Conservation (phyloP, 2,888 invertebrate genomes). For the Neria commutata region DNA sequence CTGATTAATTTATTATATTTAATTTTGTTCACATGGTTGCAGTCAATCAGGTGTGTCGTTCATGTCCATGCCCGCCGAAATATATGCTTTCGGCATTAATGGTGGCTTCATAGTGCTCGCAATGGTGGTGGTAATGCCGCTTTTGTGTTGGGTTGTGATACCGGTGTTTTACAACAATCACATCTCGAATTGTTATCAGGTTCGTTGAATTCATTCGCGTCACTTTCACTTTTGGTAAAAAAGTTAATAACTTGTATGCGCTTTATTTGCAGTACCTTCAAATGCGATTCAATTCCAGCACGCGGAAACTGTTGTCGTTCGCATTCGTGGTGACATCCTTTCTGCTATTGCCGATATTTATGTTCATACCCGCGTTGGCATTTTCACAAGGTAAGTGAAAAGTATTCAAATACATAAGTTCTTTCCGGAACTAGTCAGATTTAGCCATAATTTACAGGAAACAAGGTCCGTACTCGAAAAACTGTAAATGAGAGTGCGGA, state of each 20-base stretch:
- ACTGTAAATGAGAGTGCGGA: no score
- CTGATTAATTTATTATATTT: neutral
- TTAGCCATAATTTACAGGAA: no score
- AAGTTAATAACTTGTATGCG: no score
- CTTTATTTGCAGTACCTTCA: constrained; percentile 61
- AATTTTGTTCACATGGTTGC: constrained; percentile 4
- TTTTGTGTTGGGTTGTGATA: constrained; percentile 58
- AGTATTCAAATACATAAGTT: no score
- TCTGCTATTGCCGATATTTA: constrained; percentile 52
- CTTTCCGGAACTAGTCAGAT: no score
- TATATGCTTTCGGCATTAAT: constrained; percentile 64
- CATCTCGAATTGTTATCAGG: constrained; percentile 64
- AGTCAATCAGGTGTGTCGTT: constrained; percentile 66
- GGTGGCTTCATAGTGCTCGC: constrained; percentile 59
- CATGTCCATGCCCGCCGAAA: constrained; percentile 65
- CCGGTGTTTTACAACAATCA: constrained; percentile 65
- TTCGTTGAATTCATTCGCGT: constrained; percentile 32
- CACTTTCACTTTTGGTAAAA: neutral
- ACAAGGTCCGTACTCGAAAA: no score
- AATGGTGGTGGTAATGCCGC: constrained; percentile 56
- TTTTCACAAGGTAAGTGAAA: constrained; percentile 54
- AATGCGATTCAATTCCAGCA: constrained; percentile 51
- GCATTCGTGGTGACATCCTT: constrained; percentile 49
- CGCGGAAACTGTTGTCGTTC: constrained; percentile 50
- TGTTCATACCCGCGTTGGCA: constrained; percentile 57